These are phyloP conservation scores for Riptortus pedestris DNA, from an alignment of 1,140 invertebrate species.

Conservation along the genomic window DNA sequence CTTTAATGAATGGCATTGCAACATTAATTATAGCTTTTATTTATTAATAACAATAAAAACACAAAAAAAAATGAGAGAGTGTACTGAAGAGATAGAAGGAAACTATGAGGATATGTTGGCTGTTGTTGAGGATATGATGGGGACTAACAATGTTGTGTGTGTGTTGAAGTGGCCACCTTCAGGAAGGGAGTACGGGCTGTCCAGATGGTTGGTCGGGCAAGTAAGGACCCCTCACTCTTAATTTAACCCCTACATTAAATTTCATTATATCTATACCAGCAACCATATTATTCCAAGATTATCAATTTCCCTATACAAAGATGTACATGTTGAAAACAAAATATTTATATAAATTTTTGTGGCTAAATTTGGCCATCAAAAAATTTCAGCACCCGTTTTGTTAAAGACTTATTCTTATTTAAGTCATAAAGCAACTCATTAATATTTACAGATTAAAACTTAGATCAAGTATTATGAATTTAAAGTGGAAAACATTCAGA, in stretches of 20 bases:
- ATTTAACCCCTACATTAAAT: constrained; percentile 32
- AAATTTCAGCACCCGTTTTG: too few relatives aligned
- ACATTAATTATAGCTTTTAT: constrained; percentile 2
- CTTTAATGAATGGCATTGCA: constrained; percentile 8
- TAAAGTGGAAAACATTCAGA: too few relatives aligned
- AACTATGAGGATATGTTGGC: not conserved
- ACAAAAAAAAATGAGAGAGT: not conserved
- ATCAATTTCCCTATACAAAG: too few relatives aligned
- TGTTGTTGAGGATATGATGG: not conserved
- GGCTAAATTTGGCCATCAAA: too few relatives aligned
- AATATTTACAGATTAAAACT: too few relatives aligned
- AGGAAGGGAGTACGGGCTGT: constrained; percentile 98
- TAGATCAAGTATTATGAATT: too few relatives aligned
- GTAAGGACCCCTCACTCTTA: constrained; percentile 53
- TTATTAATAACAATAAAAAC: too few relatives aligned
- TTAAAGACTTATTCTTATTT: too few relatives aligned
- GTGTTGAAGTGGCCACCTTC: constrained; percentile 84
- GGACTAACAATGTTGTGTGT: constrained; percentile 25
- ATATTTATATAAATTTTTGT: too few relatives aligned
- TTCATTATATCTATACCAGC: not conserved
- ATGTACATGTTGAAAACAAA: too few relatives aligned
- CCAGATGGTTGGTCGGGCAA: constrained; percentile 94
- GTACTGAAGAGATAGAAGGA: not conserved
- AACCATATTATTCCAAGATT: constrained; percentile 6
- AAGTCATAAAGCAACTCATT: too few relatives aligned